A percentile compares a stretch with the other conserved stretches of the same genome.
Conservation (phyloP, 2,888 invertebrate species). For the Anoplius nigerrimus region DNA sequence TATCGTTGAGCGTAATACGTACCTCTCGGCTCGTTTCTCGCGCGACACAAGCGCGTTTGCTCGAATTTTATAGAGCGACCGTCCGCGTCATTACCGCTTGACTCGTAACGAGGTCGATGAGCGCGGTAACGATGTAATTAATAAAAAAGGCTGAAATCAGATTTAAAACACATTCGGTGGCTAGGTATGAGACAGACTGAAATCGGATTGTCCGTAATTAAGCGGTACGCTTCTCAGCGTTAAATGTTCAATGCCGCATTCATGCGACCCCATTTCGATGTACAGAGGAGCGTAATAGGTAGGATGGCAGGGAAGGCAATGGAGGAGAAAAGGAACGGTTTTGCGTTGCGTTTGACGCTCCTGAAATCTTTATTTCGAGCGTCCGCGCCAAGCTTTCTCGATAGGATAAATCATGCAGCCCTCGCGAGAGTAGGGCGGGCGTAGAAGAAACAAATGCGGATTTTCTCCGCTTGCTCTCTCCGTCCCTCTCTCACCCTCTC, state of each 20-base stretch:
- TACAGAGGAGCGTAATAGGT: neutral
- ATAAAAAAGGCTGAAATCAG: conserved; percentile 3
- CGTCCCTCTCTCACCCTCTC: too few species aligned
- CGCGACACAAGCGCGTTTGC: too few species aligned
- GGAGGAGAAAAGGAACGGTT: too few species aligned
- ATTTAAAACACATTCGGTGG: conserved; percentile 33
- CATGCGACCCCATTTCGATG: conserved; percentile 16
- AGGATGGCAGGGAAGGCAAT: too few species aligned
- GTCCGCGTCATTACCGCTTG: too few species aligned
- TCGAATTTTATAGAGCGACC: too few species aligned
- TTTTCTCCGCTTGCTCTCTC: too few species aligned
- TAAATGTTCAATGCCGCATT: conserved; percentile 23
- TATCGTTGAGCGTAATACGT: too few species aligned
- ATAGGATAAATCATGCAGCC: conserved; percentile 24
- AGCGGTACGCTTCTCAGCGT: conserved; percentile 19
- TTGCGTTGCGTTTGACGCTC: conserved; percentile 10
- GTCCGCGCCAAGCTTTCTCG: conserved; percentile 15
- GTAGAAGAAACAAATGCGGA: conserved; percentile 1
- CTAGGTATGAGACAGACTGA: conserved; percentile 15
- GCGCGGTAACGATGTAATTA: too few species aligned
- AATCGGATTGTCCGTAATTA: conserved; percentile 37
- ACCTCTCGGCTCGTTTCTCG: too few species aligned
- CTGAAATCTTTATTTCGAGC: conserved; percentile 14
- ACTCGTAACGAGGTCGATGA: too few species aligned
- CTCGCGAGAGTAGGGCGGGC: neutral